Evolutionary conservation across 2,113 vertebrate species (phyloP).

Genomic region (Myrmecobius fasciatus): DNA sequence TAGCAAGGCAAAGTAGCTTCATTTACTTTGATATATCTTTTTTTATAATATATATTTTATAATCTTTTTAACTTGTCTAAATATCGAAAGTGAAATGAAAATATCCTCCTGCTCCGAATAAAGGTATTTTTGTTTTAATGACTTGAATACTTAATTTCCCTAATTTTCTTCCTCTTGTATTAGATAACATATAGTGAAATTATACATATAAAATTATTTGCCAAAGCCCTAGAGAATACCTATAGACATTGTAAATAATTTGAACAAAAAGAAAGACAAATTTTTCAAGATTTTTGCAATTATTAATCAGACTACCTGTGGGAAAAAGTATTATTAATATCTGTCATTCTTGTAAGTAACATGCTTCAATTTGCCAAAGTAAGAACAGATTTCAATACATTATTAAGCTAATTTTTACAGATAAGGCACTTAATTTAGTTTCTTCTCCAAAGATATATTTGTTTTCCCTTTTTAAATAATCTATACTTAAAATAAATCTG

Average conservation of each 20-base stretch:
- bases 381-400: background rate
- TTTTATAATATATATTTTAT: no score
- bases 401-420: background rate
- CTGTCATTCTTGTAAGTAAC: background rate
- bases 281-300: slow-evolving; percentile 26
- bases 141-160: background rate
- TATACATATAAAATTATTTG: background rate
- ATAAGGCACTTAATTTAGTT: background rate
- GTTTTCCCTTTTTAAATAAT: background rate
- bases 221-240: slow-evolving; percentile 2
- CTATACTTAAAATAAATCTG: background rate
- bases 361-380: slow-evolving; percentile 8
- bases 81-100: slow-evolving; percentile 36
- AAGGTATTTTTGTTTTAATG: slow-evolving; percentile 16
- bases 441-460: background rate
- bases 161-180: background rate
- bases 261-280: slow-evolving; percentile 16
- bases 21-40: slow-evolving; percentile 7
- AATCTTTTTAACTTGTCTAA: slow-evolving; percentile 3
- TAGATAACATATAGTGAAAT: background rate
- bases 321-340: slow-evolving; percentile 15
- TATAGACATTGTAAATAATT: background rate
- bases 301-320: background rate
- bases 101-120: background rate
- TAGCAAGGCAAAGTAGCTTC: background rate